Base-by-base conservation (phyloP, 2,113 vertebrate genomes). In the Castor canadensis region DNA sequence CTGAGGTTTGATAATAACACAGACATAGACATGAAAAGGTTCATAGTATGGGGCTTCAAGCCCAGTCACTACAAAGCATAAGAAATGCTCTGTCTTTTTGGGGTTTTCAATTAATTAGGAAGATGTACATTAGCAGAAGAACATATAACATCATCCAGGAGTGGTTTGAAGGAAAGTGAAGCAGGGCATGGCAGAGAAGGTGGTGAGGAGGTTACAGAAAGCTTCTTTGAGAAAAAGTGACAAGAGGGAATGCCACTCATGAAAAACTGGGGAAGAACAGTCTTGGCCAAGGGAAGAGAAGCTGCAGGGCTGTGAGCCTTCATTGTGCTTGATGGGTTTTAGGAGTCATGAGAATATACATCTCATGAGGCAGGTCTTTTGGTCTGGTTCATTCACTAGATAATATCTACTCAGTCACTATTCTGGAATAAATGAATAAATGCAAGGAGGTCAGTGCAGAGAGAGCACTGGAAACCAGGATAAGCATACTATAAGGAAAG, bases 221-320 rank as follows among this genome's bases (percentile, higher is more conserved):
- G 35, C 19, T n/a, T 86, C 52, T 79, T n/a, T 26, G 66, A 83
- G 38, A 26, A 30, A 6, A 38, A 77, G 79, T 5, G 38, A 54
- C 45, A 6, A 1, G 4, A 35, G 15, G n/a, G n/a, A 40, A 12
- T 0, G 1, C 22, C 1, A 6, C 32, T 35, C 2, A 11, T 3
- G 49, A 28, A 80, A 83, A 64, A 2, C 22, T 49, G 64, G 45
- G 24, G 60, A 67, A 40, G 24, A 47, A 2, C 5, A 1, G 1
- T 84, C 38, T 17, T 30, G n/a, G 64, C 0, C 3, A 7, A 40
- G 30, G n/a, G 45, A 24, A 9, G 43, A 40, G 30, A 15, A 64
- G 58, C 20, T 60, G 22, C 40, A 19, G 35, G 87, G 19, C 47
- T 19, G 1, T 11, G 35, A 58, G 20, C 2, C 38, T 80, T 58